These are phyloP conservation scores for Lichenostomus cassidix DNA, from an alignment of 2,113 vertebrate species.

Conservation along the genomic window DNA sequence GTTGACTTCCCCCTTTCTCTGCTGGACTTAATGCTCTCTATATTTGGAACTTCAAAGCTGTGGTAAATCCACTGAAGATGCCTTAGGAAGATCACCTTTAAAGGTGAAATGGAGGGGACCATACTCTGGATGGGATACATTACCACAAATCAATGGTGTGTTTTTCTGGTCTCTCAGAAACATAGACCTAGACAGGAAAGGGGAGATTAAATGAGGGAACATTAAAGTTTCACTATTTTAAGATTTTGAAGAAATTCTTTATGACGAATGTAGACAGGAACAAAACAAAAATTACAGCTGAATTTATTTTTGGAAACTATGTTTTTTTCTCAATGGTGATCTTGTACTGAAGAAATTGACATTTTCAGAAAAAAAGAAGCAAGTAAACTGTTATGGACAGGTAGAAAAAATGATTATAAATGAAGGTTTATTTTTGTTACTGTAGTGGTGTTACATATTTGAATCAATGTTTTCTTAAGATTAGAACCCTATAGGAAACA, in stretches of 20 bases:
- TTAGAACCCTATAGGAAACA: not conserved
- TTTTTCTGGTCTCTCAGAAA: not conserved
- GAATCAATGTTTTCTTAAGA: not conserved
- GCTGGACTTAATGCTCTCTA: not conserved
- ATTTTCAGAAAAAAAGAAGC: not conserved
- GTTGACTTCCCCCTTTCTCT: not conserved
- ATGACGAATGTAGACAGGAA: not conserved
- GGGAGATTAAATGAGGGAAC: not conserved
- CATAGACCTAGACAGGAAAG: not conserved
- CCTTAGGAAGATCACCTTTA: not conserved
- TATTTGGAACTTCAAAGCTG: not conserved
- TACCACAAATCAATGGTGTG: not conserved
- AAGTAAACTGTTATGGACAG: not conserved
- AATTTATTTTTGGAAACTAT: not conserved
- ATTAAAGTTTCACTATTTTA: not conserved
- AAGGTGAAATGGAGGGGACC: not conserved
- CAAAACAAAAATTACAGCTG: not conserved
- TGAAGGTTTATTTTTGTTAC: not conserved
- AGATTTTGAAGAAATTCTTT: not conserved
- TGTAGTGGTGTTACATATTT: not conserved
- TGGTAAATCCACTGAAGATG: not conserved
- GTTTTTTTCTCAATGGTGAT: not conserved
- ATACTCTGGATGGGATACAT: not conserved
- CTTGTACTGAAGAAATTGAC: not conserved
- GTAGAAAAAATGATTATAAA: constrained; percentile 3